phyloP scores from a whole-genome alignment of 2,797 vertebrate genomes.

The Galago senegalensis region DNA sequence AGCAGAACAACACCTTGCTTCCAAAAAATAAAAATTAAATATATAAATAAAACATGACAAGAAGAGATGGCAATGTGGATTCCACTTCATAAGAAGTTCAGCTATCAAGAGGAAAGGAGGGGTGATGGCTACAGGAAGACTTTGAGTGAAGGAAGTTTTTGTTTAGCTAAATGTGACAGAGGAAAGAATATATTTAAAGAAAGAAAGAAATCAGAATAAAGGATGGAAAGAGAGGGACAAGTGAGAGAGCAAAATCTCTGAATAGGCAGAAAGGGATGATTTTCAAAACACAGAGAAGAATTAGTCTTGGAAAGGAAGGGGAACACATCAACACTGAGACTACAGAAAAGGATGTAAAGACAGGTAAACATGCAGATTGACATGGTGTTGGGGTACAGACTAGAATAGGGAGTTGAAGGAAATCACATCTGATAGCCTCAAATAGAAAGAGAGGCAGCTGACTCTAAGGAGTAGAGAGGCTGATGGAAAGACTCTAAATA shows the following conservation, averaged over 20 bases:
- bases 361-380: background rate
- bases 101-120: background rate
- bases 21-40: background rate
- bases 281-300: conserved; percentile 25
- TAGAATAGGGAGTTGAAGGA: background rate
- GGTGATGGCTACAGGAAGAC: background rate
- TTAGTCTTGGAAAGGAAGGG: background rate
- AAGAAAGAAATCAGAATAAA: conserved; percentile 6
- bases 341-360: background rate
- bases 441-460: background rate
- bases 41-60: background rate
- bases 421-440: background rate
- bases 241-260: conserved; percentile 20
- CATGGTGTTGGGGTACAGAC: background rate
- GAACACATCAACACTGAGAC: background rate
- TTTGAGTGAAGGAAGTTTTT: background rate
- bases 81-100: conserved; percentile 3
- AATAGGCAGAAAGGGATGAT: background rate
- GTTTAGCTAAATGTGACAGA: conserved; percentile 40
- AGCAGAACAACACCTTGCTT: background rate
- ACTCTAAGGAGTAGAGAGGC: background rate
- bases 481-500: background rate
- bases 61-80: background rate
- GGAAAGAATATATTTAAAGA: conserved; percentile 36
- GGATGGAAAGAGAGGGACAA: background rate